Conservation (phyloP, 2,888 invertebrate genomes). For the Agonopterix heracliana region DNA sequence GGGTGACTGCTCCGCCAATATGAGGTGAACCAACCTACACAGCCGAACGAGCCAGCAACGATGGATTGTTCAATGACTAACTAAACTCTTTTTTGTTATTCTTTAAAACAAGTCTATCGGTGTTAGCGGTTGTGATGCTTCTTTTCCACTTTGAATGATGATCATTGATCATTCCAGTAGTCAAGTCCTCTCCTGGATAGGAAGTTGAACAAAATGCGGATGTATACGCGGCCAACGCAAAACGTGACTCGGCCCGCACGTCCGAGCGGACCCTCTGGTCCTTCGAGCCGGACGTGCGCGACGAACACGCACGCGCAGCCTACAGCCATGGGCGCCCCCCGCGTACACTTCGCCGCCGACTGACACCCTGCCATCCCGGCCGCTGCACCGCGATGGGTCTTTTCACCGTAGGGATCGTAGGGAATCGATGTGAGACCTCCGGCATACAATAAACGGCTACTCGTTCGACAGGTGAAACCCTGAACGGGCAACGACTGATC, state of each 20-base stretch:
- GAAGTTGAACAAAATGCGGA: conserved; percentile 22
- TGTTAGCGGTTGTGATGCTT: conserved; percentile 30
- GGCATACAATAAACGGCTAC: neutral
- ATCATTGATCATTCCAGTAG: neutral
- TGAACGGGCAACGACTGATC: conserved; percentile 89
- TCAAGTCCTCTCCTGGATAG: too few relatives aligned
- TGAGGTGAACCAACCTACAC: conserved; percentile 19
- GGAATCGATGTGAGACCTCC: neutral
- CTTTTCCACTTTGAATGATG: neutral
- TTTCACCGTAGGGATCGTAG: conserved; percentile 47
- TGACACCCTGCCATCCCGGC: conserved; percentile 19
- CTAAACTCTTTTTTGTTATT: neutral
- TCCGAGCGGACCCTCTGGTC: conserved; percentile 18
- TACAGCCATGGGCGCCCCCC: conserved; percentile 64
- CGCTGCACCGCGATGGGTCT: conserved; percentile 46
- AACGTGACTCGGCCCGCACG: conserved; percentile 33
- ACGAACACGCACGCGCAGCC: conserved; percentile 51
- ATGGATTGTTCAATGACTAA: conserved; percentile 28
- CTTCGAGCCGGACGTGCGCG: conserved; percentile 24
- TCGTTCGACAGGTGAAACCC: conserved; percentile 80
- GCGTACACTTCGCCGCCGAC: conserved; percentile 37
- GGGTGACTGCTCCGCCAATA: conserved; percentile 3
- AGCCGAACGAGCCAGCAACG: conserved; percentile 15
- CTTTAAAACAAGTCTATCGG: conserved; percentile 15
- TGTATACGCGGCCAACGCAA: conserved; percentile 47